Evolutionary conservation across 2,888 invertebrate species (phyloP), one percentile per base, ranked within the genome.

Genomic region (Julus scanicus): DNA sequence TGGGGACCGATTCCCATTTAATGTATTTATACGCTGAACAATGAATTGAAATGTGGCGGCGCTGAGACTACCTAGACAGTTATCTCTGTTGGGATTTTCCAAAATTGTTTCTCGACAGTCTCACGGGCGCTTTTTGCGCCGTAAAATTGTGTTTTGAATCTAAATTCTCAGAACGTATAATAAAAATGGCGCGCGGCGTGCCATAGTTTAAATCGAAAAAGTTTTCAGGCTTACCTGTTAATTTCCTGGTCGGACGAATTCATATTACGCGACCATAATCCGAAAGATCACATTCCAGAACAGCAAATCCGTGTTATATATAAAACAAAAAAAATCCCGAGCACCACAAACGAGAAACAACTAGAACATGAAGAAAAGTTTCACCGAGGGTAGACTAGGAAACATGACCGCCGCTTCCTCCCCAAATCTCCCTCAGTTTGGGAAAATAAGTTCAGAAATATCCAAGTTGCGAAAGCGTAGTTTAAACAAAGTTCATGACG

Each of bases 231-330:
- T 6, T 63, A 63, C 57, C 57, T 63, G 57, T n/a, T n/a, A n/a
- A 63, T 63, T 17, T n/a, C 57, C 57, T 63, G 57, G 57, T 63
- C 57, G 17, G 57, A 53, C 53, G 53, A 63, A 63, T 63, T 63
- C 57, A 63, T 63, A 63, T 63, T 63, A 63, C 57, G 57, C 57
- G 57, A 63, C 57, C 57, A 63, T 63, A 63, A 63, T 63, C 57
- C 57, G 57, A 63, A 63, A n/a, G n/a, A 63, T 63, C 57, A 63
- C 57, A 63, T 63, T 63, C 57, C 57, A 63, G n/a, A n/a, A n/a
- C n/a, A 63, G 57, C 29, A 63, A 63, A 63, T 63, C n/a, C 57
- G n/a, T n/a, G 57, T 63, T n/a, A n/a, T 3, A 63, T 63, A 15
- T 5, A 5, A 8, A 44, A 44, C 44, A 44, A 44, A 44, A 44